A percentile compares a stretch with the other conserved stretches of the same genome.
These are phyloP conservation scores for Tetragonula clypearis DNA, from an alignment of 1,140 invertebrate species.

Conservation along the genomic window DNA sequence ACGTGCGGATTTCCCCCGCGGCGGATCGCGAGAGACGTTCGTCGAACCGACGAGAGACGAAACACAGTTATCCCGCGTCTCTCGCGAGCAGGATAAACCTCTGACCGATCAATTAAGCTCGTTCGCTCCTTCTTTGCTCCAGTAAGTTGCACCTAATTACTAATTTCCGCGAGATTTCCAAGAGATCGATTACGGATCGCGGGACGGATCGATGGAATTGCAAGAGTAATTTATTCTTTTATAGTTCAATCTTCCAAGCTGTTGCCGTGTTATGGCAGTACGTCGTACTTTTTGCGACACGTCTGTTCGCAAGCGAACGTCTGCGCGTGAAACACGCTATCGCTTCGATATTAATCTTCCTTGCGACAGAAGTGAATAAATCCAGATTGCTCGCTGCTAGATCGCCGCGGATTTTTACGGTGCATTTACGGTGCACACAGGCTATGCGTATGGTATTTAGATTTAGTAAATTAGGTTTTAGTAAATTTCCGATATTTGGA, in stretches of 20 bases:
- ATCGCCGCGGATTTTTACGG: too few relatives aligned
- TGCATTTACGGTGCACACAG: too few relatives aligned
- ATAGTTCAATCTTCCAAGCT: background rate
- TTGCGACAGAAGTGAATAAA: too few relatives aligned
- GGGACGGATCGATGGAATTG: too few relatives aligned
- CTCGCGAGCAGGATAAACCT: background rate
- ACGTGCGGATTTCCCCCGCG: background rate
- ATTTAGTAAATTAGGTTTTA: too few relatives aligned
- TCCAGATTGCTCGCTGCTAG: too few relatives aligned
- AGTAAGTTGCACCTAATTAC: conserved; percentile 3
- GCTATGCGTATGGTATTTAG: too few relatives aligned
- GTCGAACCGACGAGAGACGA: background rate
- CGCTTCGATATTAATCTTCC: background rate
- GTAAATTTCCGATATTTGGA: too few relatives aligned
- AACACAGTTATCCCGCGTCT: background rate
- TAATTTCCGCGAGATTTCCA: conserved; percentile 8
- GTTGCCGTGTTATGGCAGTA: background rate
- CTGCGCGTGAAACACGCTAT: background rate
- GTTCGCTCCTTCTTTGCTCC: background rate
- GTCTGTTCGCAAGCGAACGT: background rate
- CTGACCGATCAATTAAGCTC: background rate
- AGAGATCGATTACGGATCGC: background rate
- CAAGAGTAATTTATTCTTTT: background rate
- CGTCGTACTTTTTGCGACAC: background rate
- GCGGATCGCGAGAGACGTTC: background rate